Percentiles rank a stretch among this genome's conserved stretches.
Evolutionary conservation across 2,113 vertebrate species (phyloP).

Genomic region (Numenius arquata): DNA sequence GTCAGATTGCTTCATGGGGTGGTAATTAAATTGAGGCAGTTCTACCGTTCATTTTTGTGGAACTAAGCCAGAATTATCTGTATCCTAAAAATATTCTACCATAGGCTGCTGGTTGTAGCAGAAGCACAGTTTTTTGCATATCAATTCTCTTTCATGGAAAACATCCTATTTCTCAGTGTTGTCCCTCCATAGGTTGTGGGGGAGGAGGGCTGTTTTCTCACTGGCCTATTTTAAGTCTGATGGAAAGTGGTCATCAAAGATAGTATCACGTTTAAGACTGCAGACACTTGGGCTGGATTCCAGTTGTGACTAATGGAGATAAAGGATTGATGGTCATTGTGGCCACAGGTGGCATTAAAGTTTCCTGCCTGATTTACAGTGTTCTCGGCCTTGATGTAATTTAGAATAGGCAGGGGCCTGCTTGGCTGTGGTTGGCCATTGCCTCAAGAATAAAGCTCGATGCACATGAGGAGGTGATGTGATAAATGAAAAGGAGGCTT

Average conservation of each 20-base stretch:
- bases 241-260: neutral
- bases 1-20: slow-evolving; percentile 66
- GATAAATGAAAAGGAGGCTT: neutral
- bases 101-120: neutral
- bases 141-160: slow-evolving; percentile 28
- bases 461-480: neutral
- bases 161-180: neutral
- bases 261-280: neutral
- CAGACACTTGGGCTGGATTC: neutral
- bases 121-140: slow-evolving; percentile 11
- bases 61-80: slow-evolving; percentile 63
- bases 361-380: neutral
- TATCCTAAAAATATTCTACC: slow-evolving; percentile 57
- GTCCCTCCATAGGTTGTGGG: neutral
- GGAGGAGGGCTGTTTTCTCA: neutral
- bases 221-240: neutral
- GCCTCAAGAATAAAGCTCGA: neutral
- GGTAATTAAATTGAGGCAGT: slow-evolving; percentile 72
- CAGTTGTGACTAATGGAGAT: neutral
- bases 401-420: neutral
- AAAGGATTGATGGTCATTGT: neutral
- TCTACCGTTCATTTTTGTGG: slow-evolving; percentile 58
- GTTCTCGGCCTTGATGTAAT: neutral
- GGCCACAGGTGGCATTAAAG: neutral
- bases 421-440: neutral